Base-by-base conservation (phyloP, 2,113 vertebrate genomes). In the Oreocharis arfaki region DNA sequence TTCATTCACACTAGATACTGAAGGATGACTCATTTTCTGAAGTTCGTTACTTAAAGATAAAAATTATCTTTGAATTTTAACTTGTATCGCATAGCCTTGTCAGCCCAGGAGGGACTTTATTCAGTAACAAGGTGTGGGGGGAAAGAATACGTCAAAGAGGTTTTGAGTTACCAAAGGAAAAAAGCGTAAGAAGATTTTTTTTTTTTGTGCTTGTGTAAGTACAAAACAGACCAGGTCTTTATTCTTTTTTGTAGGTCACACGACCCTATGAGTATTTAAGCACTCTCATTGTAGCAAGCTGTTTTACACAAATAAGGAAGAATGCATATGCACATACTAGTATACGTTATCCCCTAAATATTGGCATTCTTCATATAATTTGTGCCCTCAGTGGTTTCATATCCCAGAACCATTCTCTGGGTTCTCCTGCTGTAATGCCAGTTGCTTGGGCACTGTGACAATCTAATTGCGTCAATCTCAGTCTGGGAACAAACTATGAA, bases 21-120 rank as follows among this genome's bases (percentile, higher is more conserved):
- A 61, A 65, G 60, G 53, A 85, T 91, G 59, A 92, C 26, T 95
- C n/a, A 88, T 85, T 82, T 93, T 92, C 65, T 76, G 37, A 77
- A 79, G 27, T 77, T 91, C 87, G 37, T 78, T 86, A 85, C 61
- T 76, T 68, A 47, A 52, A 95, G 68, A 86, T 53, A 83, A 96
- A 94, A 95, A 83, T 47, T 44, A 79, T 33, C 37, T 86, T 68
- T 79, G 35, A 67, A 73, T 94, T 95, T 90, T 78, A 67, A 71
- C 39, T 92, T 81, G 23, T 26, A 68, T 59, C 33, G 30, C 28
- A 61, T 3, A 91, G 27, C 21, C 47, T 74, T 85, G 52, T 80
- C 32, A 95, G 60, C 9, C 14, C 44, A 73, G 52, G 18, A 60
- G 32, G 55, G 37, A 68, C 47, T 81, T 94, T 75, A 69, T 64